Percentiles rank a stretch among this genome's conserved stretches.
Conservation (phyloP, 2,888 invertebrate species). For the Leucozona laternaria region DNA sequence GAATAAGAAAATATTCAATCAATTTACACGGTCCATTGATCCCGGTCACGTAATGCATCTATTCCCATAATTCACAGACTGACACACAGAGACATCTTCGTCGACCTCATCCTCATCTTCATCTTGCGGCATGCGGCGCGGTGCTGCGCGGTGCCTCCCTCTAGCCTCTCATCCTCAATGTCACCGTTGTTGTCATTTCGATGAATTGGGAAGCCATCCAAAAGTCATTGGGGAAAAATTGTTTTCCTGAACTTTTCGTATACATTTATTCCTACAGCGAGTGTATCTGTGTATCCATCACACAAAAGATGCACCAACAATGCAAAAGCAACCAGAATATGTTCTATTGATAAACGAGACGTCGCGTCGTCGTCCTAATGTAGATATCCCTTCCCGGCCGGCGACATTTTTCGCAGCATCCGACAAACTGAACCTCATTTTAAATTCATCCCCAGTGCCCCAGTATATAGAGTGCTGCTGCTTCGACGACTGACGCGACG, state of each 20-base stretch:
- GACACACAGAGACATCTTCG: conserved; percentile 37
- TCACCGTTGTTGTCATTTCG: conserved; percentile 47
- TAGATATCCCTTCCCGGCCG: conserved; percentile 29
- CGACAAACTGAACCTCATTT: conserved; percentile 54
- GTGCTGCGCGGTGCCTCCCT: neutral
- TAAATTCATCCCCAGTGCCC: conserved; percentile 75
- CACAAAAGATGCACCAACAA: conserved; percentile 45
- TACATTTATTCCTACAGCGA: neutral
- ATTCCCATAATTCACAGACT: conserved; percentile 69
- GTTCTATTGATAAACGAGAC: conserved; percentile 31
- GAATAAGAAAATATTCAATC: conserved; percentile 66
- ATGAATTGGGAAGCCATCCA: conserved; percentile 72
- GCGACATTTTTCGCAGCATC: conserved; percentile 36
- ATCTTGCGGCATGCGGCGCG: no score
- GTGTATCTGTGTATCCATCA: conserved; percentile 15
- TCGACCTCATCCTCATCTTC: conserved; percentile 8
- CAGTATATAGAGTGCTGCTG: conserved; percentile 55
- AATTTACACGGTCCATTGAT: conserved; percentile 76
- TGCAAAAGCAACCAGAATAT: conserved; percentile 28
- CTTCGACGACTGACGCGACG: neutral
- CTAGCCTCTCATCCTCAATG: conserved; percentile 9
- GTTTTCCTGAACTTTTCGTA: conserved; percentile 52
- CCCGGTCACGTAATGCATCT: conserved; percentile 76
- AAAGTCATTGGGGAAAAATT: conserved; percentile 67
- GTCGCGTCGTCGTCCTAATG: neutral